phyloP scores from a whole-genome alignment of 2,113 vertebrate species.

The Myotis brandtii region DNA sequence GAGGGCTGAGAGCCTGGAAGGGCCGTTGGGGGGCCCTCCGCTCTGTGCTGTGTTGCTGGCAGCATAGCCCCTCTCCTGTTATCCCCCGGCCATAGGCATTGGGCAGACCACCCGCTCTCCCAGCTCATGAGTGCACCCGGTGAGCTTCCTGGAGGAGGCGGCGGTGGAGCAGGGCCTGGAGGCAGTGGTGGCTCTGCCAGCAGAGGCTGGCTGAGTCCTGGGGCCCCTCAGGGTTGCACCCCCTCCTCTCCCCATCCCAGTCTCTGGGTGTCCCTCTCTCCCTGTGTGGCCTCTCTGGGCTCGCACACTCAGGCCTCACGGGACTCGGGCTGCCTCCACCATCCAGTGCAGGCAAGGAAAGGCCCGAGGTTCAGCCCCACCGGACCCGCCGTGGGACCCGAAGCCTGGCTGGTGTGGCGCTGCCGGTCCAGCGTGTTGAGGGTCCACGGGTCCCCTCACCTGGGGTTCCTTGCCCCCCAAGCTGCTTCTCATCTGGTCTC shows the following conservation, averaged over 20 bases:
- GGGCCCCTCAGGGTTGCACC: background rate
- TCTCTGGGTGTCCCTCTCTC: background rate
- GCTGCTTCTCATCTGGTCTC: background rate
- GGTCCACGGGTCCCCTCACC: background rate
- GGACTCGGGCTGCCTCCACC: background rate
- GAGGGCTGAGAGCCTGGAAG: background rate
- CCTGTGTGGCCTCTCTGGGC: background rate
- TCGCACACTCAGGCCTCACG: background rate
- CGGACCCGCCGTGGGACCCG: rapidly evolving
- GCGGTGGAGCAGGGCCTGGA: background rate
- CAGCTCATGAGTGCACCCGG: background rate
- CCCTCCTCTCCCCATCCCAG: rapidly evolving
- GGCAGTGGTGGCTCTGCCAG: rapidly evolving
- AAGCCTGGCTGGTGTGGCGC: no score
- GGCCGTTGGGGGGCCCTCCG: no score
- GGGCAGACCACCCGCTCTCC: background rate
- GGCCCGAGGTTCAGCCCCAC: background rate
- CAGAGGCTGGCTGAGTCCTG: no score
- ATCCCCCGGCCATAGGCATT: rapidly evolving
- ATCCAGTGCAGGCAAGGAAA: rapidly evolving
- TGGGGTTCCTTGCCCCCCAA: background rate
- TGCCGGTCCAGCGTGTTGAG: background rate
- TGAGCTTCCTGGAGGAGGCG: background rate
- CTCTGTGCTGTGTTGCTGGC: rapidly evolving
- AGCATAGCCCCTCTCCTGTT: background rate